Evolutionary conservation across 2,113 vertebrate genomes (phyloP), one percentile per base, ranked within the genome.

Genomic region (Antidorcas marsupialis): DNA sequence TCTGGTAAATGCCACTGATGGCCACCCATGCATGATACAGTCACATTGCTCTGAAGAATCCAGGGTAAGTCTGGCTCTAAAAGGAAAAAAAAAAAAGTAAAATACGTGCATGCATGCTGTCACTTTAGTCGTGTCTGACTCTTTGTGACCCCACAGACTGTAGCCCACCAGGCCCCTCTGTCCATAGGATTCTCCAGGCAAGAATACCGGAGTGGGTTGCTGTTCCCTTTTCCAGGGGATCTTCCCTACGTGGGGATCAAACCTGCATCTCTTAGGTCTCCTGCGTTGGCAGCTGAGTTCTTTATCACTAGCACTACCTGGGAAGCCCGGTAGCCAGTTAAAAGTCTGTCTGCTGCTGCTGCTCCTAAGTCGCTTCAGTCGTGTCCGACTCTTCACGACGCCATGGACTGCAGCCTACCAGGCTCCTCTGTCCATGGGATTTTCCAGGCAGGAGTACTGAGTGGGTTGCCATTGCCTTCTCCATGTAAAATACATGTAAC

Each of bases 11-110:
- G 91, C 97, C 91, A 94, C 57, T 30, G 2, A 52, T 86, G 93
- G 62, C 89, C 94, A 96, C 55, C 79, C 96, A 95, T 15, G 53
- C 45, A 95, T 95, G 55, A 71, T 85, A 71, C 64, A 79, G 85
- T 67, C 95, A 98, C 94, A 30, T 93, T 96, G 55, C 94, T 97
- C 92, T 92, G 87, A 96, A 43, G 59, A 98, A 90, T 93, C 79
- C 78, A 64, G 60, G 28, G 1, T 97, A 91, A 96, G 87, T 67
- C n/a, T 94, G 11, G 4, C 43, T 60, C 67, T 93, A 43, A 43
- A 78, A 27, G 5, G 19, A 67, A 74, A 74, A 78, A 78, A 74
- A 33, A 78, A 79, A 33, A 23, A 30, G n/a, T 50, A 55, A 59
- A 95, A 74, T 89, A 78, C 4, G 1, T 74, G n/a, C 64, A 36